Percentiles rank a stretch among this genome's conserved stretches.
phyloP scores from a whole-genome alignment of 2,888 invertebrate species.

The Standfussiana lucernea region DNA sequence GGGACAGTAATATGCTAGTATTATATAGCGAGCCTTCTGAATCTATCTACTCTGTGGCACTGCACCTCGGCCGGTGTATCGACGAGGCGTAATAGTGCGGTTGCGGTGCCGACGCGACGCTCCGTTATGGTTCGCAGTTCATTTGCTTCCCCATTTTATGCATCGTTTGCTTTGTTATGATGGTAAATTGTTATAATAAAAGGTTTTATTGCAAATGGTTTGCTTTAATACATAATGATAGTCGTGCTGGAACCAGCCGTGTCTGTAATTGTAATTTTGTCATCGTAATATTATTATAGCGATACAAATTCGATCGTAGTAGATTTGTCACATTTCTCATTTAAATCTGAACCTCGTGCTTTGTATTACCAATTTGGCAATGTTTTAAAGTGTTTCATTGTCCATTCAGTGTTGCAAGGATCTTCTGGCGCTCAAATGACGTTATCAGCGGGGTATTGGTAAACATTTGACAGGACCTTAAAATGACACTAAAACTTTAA shows the following conservation, averaged over 20 bases:
- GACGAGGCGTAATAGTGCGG: conserved; percentile 47
- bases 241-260: not conserved
- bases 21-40: too few relatives aligned
- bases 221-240: conserved; percentile 28
- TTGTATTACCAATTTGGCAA: too few relatives aligned
- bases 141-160: conserved; percentile 56
- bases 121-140: conserved; percentile 54
- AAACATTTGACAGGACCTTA: too few relatives aligned
- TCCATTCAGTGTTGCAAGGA: too few relatives aligned
- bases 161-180: conserved; percentile 52
- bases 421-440: too few relatives aligned
- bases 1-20: too few relatives aligned
- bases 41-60: not conserved
- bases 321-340: too few relatives aligned
- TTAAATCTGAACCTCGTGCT: too few relatives aligned
- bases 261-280: not conserved
- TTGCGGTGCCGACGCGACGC: conserved; percentile 49
- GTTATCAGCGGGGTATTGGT: too few relatives aligned
- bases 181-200: conserved; percentile 52
- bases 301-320: too few relatives aligned
- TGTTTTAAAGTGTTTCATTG: too few relatives aligned
- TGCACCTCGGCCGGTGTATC: conserved; percentile 14
- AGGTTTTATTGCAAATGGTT: conserved; percentile 44
- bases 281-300: not conserved
- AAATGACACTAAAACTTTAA: too few relatives aligned